Evolutionary conservation across 2,888 invertebrate genomes (phyloP).

Genomic region (Drosophila pseudotalamancana): DNA sequence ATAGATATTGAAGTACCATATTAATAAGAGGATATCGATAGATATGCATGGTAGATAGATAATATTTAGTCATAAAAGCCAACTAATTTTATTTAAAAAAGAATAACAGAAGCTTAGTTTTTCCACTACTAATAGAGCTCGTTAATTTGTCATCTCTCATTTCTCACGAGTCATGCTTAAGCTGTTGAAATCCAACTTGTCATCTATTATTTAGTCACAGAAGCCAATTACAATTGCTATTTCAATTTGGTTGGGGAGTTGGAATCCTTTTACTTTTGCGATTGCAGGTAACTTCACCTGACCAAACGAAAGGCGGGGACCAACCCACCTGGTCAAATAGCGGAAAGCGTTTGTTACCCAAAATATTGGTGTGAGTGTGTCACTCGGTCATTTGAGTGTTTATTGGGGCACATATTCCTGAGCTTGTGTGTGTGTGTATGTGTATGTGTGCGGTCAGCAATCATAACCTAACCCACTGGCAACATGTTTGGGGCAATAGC

Average conservation of each 20-base stretch:
- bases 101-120: too few relatives aligned
- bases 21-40: too few relatives aligned
- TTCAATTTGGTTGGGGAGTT: constrained; percentile 6
- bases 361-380: constrained; percentile 52
- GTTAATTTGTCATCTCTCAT: neutral
- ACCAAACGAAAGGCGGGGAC: constrained; percentile 8
- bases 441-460: constrained; percentile 41
- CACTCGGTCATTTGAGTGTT: constrained; percentile 64
- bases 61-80: too few relatives aligned
- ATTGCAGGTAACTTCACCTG: constrained; percentile 38
- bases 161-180: neutral
- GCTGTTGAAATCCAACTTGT: constrained; percentile 9
- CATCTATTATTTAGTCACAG: constrained; percentile 28
- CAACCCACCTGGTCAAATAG: constrained; percentile 12
- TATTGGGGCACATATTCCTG: constrained; percentile 44
- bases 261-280: constrained; percentile 53
- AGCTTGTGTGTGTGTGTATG: neutral
- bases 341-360: constrained; percentile 23
- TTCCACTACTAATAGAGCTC: too few relatives aligned
- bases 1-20: too few relatives aligned
- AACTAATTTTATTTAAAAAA: too few relatives aligned
- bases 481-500: constrained; percentile 38
- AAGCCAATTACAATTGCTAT: constrained; percentile 10
- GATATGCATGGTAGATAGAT: too few relatives aligned
- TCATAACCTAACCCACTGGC: constrained; percentile 62